phyloP scores from a whole-genome alignment of 2,888 invertebrate genomes.

The Cheiracanthium punctorium region DNA sequence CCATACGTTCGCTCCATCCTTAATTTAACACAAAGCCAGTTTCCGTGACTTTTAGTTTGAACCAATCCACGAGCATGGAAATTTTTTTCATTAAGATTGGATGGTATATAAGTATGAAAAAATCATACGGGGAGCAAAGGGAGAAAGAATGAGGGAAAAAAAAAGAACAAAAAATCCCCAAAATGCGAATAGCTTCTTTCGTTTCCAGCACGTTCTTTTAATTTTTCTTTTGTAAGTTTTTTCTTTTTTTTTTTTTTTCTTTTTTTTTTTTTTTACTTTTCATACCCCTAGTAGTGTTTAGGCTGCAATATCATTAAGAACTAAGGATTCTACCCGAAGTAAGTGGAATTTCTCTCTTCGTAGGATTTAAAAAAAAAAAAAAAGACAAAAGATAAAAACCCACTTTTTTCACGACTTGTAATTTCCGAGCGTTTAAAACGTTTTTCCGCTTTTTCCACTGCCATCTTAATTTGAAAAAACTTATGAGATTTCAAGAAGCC shows the following conservation, averaged over 20 bases:
- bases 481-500: slow-evolving; percentile 63
- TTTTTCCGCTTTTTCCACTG: slow-evolving; percentile 36
- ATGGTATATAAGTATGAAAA: slow-evolving; percentile 23
- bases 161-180: not conserved
- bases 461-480: slow-evolving; percentile 66
- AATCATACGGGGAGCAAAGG: slow-evolving; percentile 33
- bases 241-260: not conserved
- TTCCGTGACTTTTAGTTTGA: slow-evolving; percentile 42
- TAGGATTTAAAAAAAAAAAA: slow-evolving; percentile 37
- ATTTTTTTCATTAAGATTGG: slow-evolving; percentile 63
- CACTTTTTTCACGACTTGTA: slow-evolving; percentile 35
- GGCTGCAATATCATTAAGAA: slow-evolving; percentile 65
- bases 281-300: slow-evolving; percentile 37
- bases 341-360: slow-evolving; percentile 31
- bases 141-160: not conserved
- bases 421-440: slow-evolving; percentile 50
- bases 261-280: not conserved
- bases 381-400: slow-evolving; percentile 26
- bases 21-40: slow-evolving; percentile 43
- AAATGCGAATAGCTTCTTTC: slow-evolving; percentile 44
- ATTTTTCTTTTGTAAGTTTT: not conserved
- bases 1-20: slow-evolving; percentile 32
- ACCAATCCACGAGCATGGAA: slow-evolving; percentile 43
- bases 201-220: slow-evolving; percentile 13
- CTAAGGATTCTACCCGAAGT: slow-evolving; percentile 41